Evolutionary conservation across 2,888 invertebrate genomes (phyloP), one percentile per base, ranked within the genome.

Genomic region (Tuberolachnus salignus): DNA sequence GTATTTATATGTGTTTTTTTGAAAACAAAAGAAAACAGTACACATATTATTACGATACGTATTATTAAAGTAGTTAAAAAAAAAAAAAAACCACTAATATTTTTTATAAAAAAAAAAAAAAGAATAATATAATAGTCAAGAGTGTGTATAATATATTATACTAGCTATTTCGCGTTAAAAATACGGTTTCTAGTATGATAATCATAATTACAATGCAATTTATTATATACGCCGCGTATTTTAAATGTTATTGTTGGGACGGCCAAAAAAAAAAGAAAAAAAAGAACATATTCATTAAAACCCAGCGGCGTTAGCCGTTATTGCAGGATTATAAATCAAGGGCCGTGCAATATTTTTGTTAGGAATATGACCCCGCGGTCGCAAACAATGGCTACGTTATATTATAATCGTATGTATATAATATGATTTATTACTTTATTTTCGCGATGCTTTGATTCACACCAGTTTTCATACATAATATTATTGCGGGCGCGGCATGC

Each of bases 271-370:
- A n/a, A n/a, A n/a, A n/a, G n/a, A n/a, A n/a, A n/a, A n/a, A n/a
- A n/a, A 57, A 67, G 53, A 75, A 75, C 67, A 59, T 69, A 59
- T 69, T 67, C 66, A 66, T 75, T 75, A 67, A 19, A 69, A 49
- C 26, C 9, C 26, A 4, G 44, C 14, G 3, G 11, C 14, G 21
- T 21, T 21, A 21, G 21, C 49, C 66, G 59, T 67, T 57, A 59
- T 61, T 67, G 67, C 19, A 16, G 57, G 19, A 49, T 69, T 57
- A 59, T 78, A 67, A 78, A 78, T 78, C 75, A 78, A 69, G 46
- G 19, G 55, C 16, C 6, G n/a, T n/a, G 53, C 44, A 21, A 67
- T 67, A 67, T 49, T 78, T 78, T 78, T 21, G 34, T 34, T n/a
- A 10, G 59, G 26, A 34, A 34, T 34, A 34, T 34, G 34, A 51